These are phyloP conservation scores for Chondrosia reniformis DNA, from an alignment of 37 sponge, comb jelly and placozoan species.

Conservation along the genomic window DNA sequence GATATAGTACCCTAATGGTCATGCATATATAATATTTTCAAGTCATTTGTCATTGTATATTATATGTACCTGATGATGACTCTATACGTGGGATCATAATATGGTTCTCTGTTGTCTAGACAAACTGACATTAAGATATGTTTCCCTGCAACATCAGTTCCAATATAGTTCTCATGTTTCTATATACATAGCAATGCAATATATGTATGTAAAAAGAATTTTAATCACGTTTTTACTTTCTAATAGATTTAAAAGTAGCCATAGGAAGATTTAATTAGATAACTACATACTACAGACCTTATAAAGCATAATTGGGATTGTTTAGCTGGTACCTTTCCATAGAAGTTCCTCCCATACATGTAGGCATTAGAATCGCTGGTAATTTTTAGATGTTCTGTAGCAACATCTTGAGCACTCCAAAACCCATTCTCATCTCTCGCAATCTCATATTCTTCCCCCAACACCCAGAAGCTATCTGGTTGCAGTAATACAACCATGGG, in stretches of 20 bases:
- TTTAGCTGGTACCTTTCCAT: conserved; percentile 5
- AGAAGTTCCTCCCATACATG: conserved; percentile 46
- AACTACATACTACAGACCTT: too few species aligned
- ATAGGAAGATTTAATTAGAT: too few species aligned
- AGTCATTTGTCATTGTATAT: not conserved
- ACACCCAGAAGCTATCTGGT: conserved; percentile 38
- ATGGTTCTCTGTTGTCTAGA: conserved; percentile 34
- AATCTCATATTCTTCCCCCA: conserved; percentile 41
- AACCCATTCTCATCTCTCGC: conserved; percentile 35
- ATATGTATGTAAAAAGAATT: not conserved
- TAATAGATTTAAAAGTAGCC: too few species aligned
- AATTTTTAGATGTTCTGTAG: conserved; percentile 57
- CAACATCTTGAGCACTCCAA: conserved; percentile 60
- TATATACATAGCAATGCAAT: not conserved
- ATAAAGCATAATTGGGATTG: too few species aligned
- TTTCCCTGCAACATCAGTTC: conserved; percentile 9
- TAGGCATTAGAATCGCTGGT: conserved; percentile 33
- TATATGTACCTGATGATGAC: conserved; percentile 16
- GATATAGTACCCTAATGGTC: not conserved
- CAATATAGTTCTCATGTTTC: conserved; percentile 57
- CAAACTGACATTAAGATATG: conserved; percentile 42
- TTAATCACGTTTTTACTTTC: not conserved
- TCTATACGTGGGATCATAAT: conserved; percentile 10
- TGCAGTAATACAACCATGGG: conserved; percentile 34
- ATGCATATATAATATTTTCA: not conserved